Evolutionary conservation across 2,113 vertebrate genomes (phyloP).

Genomic region (Atrichornis clamosus): DNA sequence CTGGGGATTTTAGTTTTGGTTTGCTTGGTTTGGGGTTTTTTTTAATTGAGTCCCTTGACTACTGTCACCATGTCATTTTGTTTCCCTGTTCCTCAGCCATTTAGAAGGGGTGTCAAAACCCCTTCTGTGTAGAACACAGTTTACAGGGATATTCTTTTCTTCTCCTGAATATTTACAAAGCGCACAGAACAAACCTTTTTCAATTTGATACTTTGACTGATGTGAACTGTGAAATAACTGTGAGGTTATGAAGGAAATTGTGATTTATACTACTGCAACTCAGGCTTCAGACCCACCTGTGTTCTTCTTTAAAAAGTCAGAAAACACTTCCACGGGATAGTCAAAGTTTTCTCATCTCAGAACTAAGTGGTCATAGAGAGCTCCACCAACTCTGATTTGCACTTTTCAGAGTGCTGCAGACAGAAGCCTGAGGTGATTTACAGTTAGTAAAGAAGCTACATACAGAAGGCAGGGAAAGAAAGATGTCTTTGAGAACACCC

Average conservation of each 20-base stretch:
- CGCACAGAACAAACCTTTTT: not conserved
- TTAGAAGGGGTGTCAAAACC: not conserved
- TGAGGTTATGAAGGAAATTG: not conserved
- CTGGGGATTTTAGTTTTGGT: not conserved
- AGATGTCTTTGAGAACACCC: not conserved
- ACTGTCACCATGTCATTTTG: not conserved
- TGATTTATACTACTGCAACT: not conserved
- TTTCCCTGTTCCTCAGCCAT: not conserved
- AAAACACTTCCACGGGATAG: not conserved
- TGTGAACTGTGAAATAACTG: not conserved
- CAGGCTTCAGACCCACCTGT: not conserved
- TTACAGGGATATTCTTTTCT: not conserved
- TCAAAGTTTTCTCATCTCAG: not conserved
- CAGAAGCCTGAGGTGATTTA: not conserved
- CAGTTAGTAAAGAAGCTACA: accelerated
- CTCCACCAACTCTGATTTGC: not conserved
- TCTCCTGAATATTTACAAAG: not conserved
- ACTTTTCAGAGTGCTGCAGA: not conserved
- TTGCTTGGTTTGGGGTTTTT: too few relatives aligned
- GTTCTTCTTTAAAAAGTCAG: not conserved
- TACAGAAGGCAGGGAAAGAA: not conserved
- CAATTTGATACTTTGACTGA: not conserved
- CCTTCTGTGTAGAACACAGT: not conserved
- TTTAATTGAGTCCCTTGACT: not conserved
- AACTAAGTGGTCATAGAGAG: not conserved